Evolutionary conservation across 2,797 vertebrate species (phyloP), one percentile per base, ranked within the genome.

Genomic region (Pagetopsis macropterus): DNA sequence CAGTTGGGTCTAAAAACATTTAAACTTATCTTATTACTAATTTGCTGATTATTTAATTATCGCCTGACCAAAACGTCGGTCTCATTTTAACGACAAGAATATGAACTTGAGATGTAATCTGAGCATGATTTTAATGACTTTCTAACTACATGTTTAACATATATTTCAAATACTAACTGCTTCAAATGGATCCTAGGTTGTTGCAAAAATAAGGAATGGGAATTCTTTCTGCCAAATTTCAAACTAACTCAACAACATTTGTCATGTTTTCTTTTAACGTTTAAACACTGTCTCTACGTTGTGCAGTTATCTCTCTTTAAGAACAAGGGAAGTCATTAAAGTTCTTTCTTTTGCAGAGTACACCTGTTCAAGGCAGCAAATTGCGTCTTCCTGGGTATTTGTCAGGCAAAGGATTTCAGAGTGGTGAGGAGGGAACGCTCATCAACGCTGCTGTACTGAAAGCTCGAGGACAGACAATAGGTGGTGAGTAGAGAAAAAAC

Each of bases 381-480:
- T 94, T 99, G 45, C 95, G 97, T 68, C 94, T 98, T 74, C 98
- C 98, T 33, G 98, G 98, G 4, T 99, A 98, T 79, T 90, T 99
- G n/a, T 99, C 98, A 17, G 98, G 98, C 54, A 99, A 99, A 89
- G 95, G 96, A 45, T 99, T 99, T 85, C 98, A 99, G 86, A 97
- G 96, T 1, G 93, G 93, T 75, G 98, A 98, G n/a, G 98, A 99
- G 86, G 96, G 95, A 3, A 94, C 94, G 43, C 84, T 98, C 85
- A 96, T 98, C 84, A 97, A 94, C 5, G 93, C 96, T 12, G 97
- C 97, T 59, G 97, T 98, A 40, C 87, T 97, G 65, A 96, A 97
- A 86, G 96, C 96, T 43, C 95, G 96, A 84, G 91, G 94, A 61
- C 97, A 98, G 77, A 94, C 95, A 71, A 90, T 95, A 72, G 97